Evolutionary conservation across 1,140 invertebrate genomes (phyloP).

Genomic region (Dendroctonus valens): DNA sequence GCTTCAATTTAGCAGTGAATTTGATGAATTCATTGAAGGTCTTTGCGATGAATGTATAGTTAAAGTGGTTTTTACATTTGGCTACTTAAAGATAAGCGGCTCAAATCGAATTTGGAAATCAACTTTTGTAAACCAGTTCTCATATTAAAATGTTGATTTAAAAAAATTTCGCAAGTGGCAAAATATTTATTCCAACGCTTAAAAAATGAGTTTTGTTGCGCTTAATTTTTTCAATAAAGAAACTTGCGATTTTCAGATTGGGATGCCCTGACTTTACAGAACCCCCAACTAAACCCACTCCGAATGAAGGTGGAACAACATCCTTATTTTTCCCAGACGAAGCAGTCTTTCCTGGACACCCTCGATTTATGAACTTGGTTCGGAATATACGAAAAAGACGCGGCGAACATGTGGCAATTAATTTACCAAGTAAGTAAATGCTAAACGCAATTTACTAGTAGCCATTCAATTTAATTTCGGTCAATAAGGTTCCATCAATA

Average conservation of each 20-base stretch:
- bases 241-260: constrained; percentile 58
- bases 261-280: constrained; percentile 88
- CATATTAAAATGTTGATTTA: no score
- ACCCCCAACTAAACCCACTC: constrained; percentile 70
- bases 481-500: background rate
- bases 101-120: no score
- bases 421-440: constrained; percentile 79
- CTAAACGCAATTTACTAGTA: background rate
- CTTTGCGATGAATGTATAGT: no score
- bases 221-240: background rate
- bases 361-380: constrained; percentile 92
- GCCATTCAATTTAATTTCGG: background rate
- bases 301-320: constrained; percentile 70
- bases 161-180: background rate
- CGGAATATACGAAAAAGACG: constrained; percentile 88
- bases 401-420: constrained; percentile 94
- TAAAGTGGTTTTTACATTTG: no score
- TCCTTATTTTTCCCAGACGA: constrained; percentile 96
- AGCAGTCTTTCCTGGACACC: constrained; percentile 91
- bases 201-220: no score
- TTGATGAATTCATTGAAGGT: no score
- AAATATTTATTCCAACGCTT: no score
- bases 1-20: no score
- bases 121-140: background rate
- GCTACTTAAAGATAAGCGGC: background rate